Base-by-base conservation (phyloP, 92 coral and sea anemone genomes). In the Phenganax subtilis region DNA sequence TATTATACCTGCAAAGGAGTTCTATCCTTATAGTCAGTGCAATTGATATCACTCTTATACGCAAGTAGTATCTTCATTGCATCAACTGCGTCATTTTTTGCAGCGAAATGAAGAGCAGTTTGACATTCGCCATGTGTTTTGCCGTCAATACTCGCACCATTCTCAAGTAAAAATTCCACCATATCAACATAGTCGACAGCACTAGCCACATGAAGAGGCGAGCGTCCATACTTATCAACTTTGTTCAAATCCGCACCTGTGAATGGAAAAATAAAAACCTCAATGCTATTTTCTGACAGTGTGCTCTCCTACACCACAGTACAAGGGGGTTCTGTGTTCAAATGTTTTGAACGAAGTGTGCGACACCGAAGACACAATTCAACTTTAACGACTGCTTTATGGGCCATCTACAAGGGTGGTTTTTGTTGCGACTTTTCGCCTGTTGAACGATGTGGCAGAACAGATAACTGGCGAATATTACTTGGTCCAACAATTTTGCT, bases 111-210 rank as follows among this genome's bases (percentile, higher is more conserved):
- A n/a, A 79, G 10, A 2, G 83, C 72, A 51, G 83, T 64, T 54
- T 79, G 83, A 28, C 74, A 11, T 54, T 79, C 83, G 11, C 83
- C 83, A 25, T 8, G n/a, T 44, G 83, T 79, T 25, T 79, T 79
- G 7, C 73, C 51, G 17, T 63, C 83, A 15, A 79, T 60, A 63
- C 29, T 0, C 0, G 83, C 83, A 17, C 62, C 74, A 64, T 79
- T 79, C 17, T 63, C 83, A 15, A 79, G 57, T 0, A 79, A 44
- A 47, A 79, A 79, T 52, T 79, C 83, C 7, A 64, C 74, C 83
- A 79, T 79, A 11, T 79, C 83, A 0, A 79, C 83, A 17, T 79
- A 79, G 25, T 79, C 83, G 12, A 79, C 83, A 29, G 83, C 73
- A 12, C 58, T 27, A 15, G 83, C 83, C 9, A 79, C 83, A 8